Conservation (phyloP, 1,140 invertebrate genomes). For the Drosophila oshimai region DNA sequence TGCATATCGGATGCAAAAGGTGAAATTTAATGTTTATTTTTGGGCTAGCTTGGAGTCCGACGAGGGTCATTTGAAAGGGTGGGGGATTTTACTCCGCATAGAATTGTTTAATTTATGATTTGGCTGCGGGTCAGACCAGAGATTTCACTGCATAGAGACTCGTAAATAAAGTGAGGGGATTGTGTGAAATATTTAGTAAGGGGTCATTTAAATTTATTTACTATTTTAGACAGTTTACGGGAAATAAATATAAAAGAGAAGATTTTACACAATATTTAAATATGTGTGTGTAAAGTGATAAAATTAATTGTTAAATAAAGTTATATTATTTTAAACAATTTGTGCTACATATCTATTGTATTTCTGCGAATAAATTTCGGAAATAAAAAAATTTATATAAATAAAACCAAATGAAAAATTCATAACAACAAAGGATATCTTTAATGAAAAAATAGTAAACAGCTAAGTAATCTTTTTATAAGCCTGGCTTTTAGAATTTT, state of each 20-base stretch:
- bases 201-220: neutral
- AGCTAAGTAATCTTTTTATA: neutral
- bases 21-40: constrained; percentile 55
- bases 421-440: too few species aligned
- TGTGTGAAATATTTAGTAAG: neutral
- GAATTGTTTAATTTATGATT: constrained; percentile 34
- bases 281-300: too few species aligned
- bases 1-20: constrained; percentile 59
- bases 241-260: neutral
- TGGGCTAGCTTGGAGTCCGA: neutral
- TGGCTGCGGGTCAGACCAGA: neutral
- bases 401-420: too few species aligned
- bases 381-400: too few species aligned
- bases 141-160: neutral
- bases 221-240: neutral
- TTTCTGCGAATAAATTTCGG: too few species aligned
- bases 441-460: too few species aligned
- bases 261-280: too few species aligned
- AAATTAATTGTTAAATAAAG: too few species aligned
- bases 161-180: constrained; percentile 18
- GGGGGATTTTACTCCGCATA: constrained; percentile 1
- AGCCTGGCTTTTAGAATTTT: too few species aligned
- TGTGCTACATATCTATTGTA: too few species aligned
- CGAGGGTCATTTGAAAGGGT: constrained; percentile 12
- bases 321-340: too few species aligned